These are phyloP conservation scores for Watersipora subatra DNA, from an alignment of 1,140 invertebrate genomes.

Conservation along the genomic window DNA sequence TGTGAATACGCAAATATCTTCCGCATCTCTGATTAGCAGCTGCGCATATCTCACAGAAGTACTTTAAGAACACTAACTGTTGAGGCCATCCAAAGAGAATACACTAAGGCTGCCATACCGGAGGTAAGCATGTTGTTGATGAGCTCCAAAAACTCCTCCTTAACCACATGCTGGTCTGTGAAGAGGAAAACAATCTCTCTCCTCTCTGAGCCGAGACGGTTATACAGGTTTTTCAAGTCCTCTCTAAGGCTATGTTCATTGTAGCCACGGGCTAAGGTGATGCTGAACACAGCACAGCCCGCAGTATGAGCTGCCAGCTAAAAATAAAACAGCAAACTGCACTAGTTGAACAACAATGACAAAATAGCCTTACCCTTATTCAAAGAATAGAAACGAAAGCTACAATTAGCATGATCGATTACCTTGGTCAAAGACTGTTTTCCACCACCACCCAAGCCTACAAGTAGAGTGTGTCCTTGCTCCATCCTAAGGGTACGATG, in stretches of 20 bases:
- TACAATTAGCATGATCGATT: too few species aligned
- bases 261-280: constrained; percentile 59
- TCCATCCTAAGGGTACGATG: constrained; percentile 62
- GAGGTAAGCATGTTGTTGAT: constrained; percentile 71
- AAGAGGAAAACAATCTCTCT: constrained; percentile 64
- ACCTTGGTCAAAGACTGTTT: constrained; percentile 45
- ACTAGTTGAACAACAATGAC: too few species aligned
- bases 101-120: constrained; percentile 45
- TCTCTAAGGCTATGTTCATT: constrained; percentile 61
- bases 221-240: constrained; percentile 62
- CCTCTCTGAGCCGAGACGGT: constrained; percentile 53
- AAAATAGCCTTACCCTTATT: too few species aligned
- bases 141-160: constrained; percentile 58
- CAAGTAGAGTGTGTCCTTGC: constrained; percentile 59
- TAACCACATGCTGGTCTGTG: constrained; percentile 53
- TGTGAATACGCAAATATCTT: too few species aligned
- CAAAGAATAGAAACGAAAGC: too few species aligned
- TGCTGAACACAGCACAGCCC: constrained; percentile 60
- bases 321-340: too few species aligned
- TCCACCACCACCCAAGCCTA: constrained; percentile 67
- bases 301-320: constrained; percentile 15
- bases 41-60: too few species aligned
- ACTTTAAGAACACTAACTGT: too few species aligned
- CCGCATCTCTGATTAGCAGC: too few species aligned
- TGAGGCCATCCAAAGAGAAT: too few species aligned